Percentiles rank a stretch among this genome's conserved stretches.
phyloP scores from a whole-genome alignment of 2,797 vertebrate genomes.

The Arnoldichthys spilopterus region DNA sequence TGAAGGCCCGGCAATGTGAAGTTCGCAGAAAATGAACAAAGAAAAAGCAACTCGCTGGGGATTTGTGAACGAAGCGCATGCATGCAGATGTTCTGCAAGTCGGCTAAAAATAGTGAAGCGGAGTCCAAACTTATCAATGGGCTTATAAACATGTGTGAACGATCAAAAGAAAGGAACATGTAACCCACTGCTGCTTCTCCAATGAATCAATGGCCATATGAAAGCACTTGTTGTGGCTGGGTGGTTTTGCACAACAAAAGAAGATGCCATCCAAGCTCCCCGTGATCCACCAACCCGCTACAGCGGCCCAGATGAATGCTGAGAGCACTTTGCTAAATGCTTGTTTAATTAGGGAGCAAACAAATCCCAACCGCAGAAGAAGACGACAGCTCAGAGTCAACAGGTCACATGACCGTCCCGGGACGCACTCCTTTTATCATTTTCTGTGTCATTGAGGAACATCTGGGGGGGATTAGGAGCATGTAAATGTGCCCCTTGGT shows the following conservation, averaged over 20 bases:
- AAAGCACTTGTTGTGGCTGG: constrained; percentile 33
- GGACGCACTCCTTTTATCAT: constrained; percentile 52
- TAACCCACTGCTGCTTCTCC: constrained; percentile 26
- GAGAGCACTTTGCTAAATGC: constrained; percentile 46
- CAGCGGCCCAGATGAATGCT: constrained; percentile 50
- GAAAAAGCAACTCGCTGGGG: constrained; percentile 18
- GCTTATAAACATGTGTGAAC: constrained; percentile 44
- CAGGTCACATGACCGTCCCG: constrained; percentile 50
- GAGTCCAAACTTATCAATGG: constrained; percentile 46
- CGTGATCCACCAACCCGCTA: neutral
- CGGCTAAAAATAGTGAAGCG: constrained; percentile 43
- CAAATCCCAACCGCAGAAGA: constrained; percentile 25
- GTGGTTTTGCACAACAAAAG: constrained; percentile 44
- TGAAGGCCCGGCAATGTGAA: constrained; percentile 14
- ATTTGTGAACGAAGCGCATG: constrained; percentile 29
- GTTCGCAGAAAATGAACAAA: constrained; percentile 45
- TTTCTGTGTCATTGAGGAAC: constrained; percentile 53
- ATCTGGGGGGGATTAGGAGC: constrained; percentile 61
- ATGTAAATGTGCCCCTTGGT: constrained; percentile 60
- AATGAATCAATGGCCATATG: constrained; percentile 44
- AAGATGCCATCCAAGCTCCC: constrained; percentile 28
- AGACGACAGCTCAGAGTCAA: constrained; percentile 27
- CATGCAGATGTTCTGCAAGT: constrained; percentile 50
- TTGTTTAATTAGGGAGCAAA: constrained; percentile 42
- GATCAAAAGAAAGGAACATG: constrained; percentile 42